Evolutionary conservation across 2,888 invertebrate genomes (phyloP).

Genomic region (Danaus chrysippus): DNA sequence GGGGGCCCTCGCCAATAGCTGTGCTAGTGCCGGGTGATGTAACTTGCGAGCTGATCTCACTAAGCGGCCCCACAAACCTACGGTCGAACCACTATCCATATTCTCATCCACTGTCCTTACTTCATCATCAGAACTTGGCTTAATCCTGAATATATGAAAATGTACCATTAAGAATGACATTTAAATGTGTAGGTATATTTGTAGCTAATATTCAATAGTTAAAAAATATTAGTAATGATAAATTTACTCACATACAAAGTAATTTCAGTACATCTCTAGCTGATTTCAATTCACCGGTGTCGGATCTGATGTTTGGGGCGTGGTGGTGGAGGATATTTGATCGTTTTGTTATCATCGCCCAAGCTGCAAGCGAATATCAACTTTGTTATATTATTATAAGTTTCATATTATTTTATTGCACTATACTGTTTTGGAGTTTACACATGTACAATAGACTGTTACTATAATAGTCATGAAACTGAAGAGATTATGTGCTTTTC

Average conservation of each 20-base stretch:
- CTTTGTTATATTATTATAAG: slow-evolving; percentile 4
- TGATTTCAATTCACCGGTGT: slow-evolving; percentile 84
- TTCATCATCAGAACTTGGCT: slow-evolving; percentile 50
- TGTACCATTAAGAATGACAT: not conserved
- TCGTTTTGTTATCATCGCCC: slow-evolving; percentile 75
- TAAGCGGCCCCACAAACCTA: slow-evolving; percentile 68
- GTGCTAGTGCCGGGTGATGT: slow-evolving; percentile 83
- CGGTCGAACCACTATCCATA: slow-evolving; percentile 69
- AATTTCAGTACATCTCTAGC: slow-evolving; percentile 84
- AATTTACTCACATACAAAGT: slow-evolving; percentile 78
- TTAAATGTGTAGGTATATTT: too few relatives aligned
- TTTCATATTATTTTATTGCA: not conserved
- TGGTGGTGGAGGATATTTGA: slow-evolving; percentile 86
- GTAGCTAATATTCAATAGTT: not conserved
- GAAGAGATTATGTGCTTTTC: too few relatives aligned
- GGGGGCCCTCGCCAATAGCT: slow-evolving; percentile 81
- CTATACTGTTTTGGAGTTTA: too few relatives aligned
- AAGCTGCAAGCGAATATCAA: slow-evolving; percentile 49
- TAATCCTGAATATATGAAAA: slow-evolving; percentile 63
- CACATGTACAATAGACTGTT: too few relatives aligned
- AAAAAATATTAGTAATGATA: not conserved
- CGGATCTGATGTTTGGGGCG: slow-evolving; percentile 81
- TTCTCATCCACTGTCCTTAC: slow-evolving; percentile 55
- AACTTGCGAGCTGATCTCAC: slow-evolving; percentile 84
- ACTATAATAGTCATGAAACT: too few relatives aligned